Evolutionary conservation across 2,888 invertebrate genomes (phyloP).

Genomic region (Heliconius hortense): DNA sequence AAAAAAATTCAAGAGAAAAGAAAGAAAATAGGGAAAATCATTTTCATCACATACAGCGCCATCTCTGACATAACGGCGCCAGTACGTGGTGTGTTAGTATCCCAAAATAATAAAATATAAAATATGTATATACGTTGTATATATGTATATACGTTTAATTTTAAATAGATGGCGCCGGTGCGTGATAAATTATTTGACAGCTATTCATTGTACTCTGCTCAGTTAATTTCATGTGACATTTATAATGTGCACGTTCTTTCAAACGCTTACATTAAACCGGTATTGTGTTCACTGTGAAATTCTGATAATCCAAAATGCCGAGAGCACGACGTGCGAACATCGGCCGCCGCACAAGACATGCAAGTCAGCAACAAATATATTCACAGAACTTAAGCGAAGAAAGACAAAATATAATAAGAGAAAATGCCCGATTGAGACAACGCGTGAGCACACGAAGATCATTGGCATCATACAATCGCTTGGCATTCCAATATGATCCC

Average conservation of each 20-base stretch:
- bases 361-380: conserved; percentile 44
- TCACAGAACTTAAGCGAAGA: conserved; percentile 43
- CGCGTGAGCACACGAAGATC: too few relatives aligned
- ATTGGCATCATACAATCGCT: too few relatives aligned
- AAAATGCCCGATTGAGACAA: conserved; percentile 26
- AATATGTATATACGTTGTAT: too few relatives aligned
- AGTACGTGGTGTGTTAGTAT: too few relatives aligned
- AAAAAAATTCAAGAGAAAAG: too few relatives aligned
- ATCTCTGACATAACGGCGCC: too few relatives aligned
- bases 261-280: background rate
- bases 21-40: too few relatives aligned
- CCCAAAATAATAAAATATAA: too few relatives aligned
- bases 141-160: background rate
- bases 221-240: background rate
- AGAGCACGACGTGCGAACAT: background rate
- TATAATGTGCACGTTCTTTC: background rate
- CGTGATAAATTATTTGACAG: background rate
- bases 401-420: conserved; percentile 41
- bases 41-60: too few relatives aligned
- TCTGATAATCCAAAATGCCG: background rate
- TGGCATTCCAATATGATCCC: too few relatives aligned
- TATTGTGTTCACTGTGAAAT: background rate
- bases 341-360: conserved; percentile 41
- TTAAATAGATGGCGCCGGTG: background rate
- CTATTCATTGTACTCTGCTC: background rate